Base-by-base conservation (phyloP, 2,797 vertebrate species). In the Microcaecilia unicolor region DNA sequence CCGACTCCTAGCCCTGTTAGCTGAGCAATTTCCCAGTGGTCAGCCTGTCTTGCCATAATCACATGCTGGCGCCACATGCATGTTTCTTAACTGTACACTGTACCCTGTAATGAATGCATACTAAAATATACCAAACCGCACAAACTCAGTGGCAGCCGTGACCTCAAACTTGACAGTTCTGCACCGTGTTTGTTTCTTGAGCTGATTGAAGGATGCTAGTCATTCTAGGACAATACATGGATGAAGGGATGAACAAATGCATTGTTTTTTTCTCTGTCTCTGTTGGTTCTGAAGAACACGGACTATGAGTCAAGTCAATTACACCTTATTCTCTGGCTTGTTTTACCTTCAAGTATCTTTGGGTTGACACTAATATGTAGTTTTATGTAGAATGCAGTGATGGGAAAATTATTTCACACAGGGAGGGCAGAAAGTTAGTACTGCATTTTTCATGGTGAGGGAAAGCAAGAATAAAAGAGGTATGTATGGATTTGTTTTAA, bases 11-110 rank as follows among this genome's bases (percentile, higher is more conserved):
- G 64, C 81, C 71, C 78, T 90, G 85, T 91, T 85, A 87, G 85
- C 86, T 91, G 88, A 92, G 89, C 87, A 88, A 74, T 92, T 91
- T 94, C 84, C 70, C 70, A 55, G 87, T 74, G 90, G 92, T 91
- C 87, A 89, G 85, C 61, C 82, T 7, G 86, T 93, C 92, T 93
- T 93, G 77, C 93, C 91, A 91, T 88, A 96, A 92, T 94, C 88
- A 84, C 76, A 87, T 17, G 44, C 85, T 95, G 89, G 89, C 78
- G 79, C 86, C 92, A 88, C 83, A 80, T 84, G 82, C 64, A 68
- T 61, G 39, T 72, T 86, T 65, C 82, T 86, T 84, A 85, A 89
- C 84, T 85, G 78, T 83, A 77, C 57, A 57, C 76, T 90, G 85
- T 87, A 66, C 85, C 86, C 84, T 61, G 75, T 91, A 93, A 94